A percentile compares a stretch with the other conserved stretches of the same genome.
Evolutionary conservation across 1,140 invertebrate species (phyloP).

Genomic region (Atta colombica): DNA sequence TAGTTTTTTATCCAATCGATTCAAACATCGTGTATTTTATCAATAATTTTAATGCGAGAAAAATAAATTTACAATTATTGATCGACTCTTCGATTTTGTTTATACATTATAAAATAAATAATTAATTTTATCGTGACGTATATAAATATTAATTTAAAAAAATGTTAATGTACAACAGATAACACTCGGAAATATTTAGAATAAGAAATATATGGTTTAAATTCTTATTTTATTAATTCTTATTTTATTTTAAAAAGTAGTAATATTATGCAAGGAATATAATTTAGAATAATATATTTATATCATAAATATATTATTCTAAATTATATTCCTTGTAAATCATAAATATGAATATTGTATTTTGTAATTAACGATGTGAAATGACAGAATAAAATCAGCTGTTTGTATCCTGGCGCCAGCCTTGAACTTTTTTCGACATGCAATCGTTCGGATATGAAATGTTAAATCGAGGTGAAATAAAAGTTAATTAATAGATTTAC

Average conservation of each 20-base stretch:
- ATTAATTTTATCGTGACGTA: too few relatives aligned
- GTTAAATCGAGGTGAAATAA: neutral
- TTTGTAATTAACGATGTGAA: neutral
- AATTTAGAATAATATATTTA: constrained; percentile 3
- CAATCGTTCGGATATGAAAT: neutral
- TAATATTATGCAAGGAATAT: neutral
- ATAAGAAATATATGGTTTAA: neutral
- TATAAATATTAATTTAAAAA: neutral
- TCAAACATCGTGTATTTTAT: too few relatives aligned
- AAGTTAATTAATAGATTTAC: neutral
- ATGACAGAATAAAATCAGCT: neutral
- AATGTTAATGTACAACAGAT: too few relatives aligned
- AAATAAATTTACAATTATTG: too few relatives aligned
- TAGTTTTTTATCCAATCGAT: too few relatives aligned
- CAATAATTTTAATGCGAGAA: too few relatives aligned
- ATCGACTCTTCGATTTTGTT: too few relatives aligned
- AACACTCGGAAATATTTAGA: too few relatives aligned
- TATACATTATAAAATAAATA: too few relatives aligned
- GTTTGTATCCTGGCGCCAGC: neutral
- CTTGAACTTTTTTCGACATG: neutral
- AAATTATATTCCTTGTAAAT: neutral
- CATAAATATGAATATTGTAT: neutral
- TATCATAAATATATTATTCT: too few relatives aligned
- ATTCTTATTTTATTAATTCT: neutral
- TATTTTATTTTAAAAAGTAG: neutral